Conservation (phyloP, 2,113 vertebrate genomes). For the Scopus umbretta region DNA sequence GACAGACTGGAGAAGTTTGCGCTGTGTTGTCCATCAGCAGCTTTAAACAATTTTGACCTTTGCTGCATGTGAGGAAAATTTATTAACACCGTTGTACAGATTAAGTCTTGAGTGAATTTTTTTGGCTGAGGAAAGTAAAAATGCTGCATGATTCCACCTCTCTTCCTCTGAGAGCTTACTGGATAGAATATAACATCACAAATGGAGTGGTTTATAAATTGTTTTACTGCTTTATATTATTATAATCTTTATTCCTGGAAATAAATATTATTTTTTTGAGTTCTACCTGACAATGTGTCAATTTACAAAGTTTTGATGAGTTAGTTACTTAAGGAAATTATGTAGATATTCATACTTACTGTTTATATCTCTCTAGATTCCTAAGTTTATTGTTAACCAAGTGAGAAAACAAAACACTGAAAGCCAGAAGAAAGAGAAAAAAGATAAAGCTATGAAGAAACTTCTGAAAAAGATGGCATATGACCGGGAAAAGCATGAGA, state of each 20-base stretch:
- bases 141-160: background rate
- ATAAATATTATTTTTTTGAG: background rate
- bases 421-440: conserved; percentile 82
- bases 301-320: background rate
- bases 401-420: conserved; percentile 89
- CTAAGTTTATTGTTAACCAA: conserved; percentile 93
- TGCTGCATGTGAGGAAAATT: background rate
- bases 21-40: background rate
- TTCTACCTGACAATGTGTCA: background rate
- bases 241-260: background rate
- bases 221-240: background rate
- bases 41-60: background rate
- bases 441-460: conserved; percentile 85
- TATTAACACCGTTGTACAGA: background rate
- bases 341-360: background rate
- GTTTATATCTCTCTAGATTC: conserved; percentile 77
- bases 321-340: background rate
- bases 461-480: conserved; percentile 94
- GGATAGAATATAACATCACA: background rate
- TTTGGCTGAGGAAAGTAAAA: background rate
- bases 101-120: background rate
- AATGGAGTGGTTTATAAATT: background rate
- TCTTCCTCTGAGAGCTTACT: background rate
- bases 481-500: conserved; percentile 82
- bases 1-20: background rate